Conservation (phyloP, 2,888 invertebrate genomes). For the Neelides folsomi region DNA sequence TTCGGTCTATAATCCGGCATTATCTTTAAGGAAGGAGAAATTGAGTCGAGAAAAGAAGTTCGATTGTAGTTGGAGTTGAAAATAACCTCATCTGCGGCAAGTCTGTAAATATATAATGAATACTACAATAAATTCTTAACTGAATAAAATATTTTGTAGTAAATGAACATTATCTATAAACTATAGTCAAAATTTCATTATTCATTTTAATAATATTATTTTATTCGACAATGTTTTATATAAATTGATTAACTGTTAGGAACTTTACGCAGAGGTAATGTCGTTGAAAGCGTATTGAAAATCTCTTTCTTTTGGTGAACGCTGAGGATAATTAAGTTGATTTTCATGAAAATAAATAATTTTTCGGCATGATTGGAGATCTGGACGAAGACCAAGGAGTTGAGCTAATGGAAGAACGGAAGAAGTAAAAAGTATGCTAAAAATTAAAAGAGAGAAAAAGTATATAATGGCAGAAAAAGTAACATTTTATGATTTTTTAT, state of each 20-base stretch:
- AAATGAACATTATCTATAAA: background rate
- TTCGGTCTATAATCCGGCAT: slow-evolving; percentile 53
- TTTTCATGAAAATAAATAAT: slow-evolving; percentile 66
- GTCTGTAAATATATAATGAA: too few relatives aligned
- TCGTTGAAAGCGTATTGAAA: slow-evolving; percentile 65
- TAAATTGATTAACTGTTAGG: too few relatives aligned
- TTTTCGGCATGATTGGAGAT: slow-evolving; percentile 47
- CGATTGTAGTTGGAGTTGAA: slow-evolving; percentile 60
- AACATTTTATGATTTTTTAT: too few relatives aligned
- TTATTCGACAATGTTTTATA: too few relatives aligned
- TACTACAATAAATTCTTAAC: too few relatives aligned
- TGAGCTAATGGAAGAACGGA: slow-evolving; percentile 58
- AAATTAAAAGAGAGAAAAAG: background rate
- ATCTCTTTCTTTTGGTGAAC: slow-evolving; percentile 52
- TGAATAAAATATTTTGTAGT: too few relatives aligned
- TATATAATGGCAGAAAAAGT: background rate
- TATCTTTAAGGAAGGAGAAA: slow-evolving; percentile 48
- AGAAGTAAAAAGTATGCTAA: slow-evolving; percentile 50
- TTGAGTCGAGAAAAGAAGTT: slow-evolving; percentile 50
- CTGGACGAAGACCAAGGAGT: slow-evolving; percentile 52
- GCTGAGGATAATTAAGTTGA: slow-evolving; percentile 56
- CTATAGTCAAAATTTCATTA: background rate
- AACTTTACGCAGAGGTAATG: slow-evolving; percentile 53
- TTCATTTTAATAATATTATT: slow-evolving; percentile 2
- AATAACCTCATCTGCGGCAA: slow-evolving; percentile 52